Evolutionary conservation across 1,140 invertebrate species (phyloP), one percentile per base, ranked within the genome.

Genomic region (Papilio aristodemus): DNA sequence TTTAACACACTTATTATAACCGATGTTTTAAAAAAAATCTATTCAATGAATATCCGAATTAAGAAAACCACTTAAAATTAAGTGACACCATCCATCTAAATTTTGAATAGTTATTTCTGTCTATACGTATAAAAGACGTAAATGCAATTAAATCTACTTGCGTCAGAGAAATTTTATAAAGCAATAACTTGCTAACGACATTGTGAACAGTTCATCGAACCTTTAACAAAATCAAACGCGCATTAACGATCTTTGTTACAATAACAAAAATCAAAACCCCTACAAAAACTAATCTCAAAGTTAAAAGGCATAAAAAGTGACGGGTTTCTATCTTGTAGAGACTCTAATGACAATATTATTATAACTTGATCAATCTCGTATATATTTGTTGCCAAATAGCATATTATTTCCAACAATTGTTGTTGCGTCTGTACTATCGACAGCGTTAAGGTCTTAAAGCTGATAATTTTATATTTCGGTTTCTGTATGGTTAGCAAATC

Each of bases 261-360:
- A 43, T 32, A 70, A 70, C 50, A 63, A 70, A 46, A 39, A 71
- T 60, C 70, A 70, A 68, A 62, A 46, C 22, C 59, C 22, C 59
- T 38, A 71, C 50, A 70, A 70, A 62, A 46, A 66, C 68, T 71
- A 66, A 68, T 71, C 59, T 43, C 6, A n/a, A 69, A 54, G 69
- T 73, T 69, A 73, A 69, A 67, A 68, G 39, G 36, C 66, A 64
- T 57, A 70, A 73, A 79, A 75, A 73, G 46, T 50, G 32, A 46
- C 36, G 67, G 64, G 36, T 68, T 73, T 66, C 68, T 54, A 71
- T 60, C 67, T 71, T 71, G 72, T 72, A 68, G 69, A 54, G 69
- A 54, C 36, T 17, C 75, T 87, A 87, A 87, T 85, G 80, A 84
- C 78, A 87, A 87, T 85, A 84, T 87, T 87, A 87, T 85, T 84